Evolutionary conservation across 2,113 vertebrate genomes (phyloP).

Genomic region (Hyaena hyaena): DNA sequence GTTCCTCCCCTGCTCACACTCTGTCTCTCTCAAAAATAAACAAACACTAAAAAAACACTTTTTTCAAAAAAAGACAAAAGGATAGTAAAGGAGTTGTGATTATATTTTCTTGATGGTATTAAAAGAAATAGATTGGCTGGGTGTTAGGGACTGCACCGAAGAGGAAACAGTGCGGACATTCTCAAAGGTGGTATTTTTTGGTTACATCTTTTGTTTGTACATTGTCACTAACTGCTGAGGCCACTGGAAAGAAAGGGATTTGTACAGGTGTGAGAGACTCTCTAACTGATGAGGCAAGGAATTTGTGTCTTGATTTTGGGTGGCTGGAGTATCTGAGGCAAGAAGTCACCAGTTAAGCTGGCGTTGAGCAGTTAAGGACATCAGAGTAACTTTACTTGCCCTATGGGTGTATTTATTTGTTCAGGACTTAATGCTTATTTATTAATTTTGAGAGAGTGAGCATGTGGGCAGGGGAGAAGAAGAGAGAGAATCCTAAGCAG

Average conservation of each 20-base stretch:
- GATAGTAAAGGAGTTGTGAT: not conserved
- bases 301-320: not conserved
- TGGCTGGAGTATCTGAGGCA: not conserved
- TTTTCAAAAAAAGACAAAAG: no score
- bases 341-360: not conserved
- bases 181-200: not conserved
- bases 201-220: not conserved
- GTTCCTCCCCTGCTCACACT: no score
- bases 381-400: not conserved
- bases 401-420: not conserved
- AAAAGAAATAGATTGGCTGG: not conserved
- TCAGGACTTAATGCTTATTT: no score
- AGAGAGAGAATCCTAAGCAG: no score
- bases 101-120: not conserved
- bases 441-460: no score
- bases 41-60: no score
- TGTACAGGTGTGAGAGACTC: not conserved
- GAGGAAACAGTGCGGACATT: not conserved
- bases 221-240: not conserved
- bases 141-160: accelerated
- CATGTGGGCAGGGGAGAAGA: no score
- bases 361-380: not conserved
- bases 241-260: not conserved
- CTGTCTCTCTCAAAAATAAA: no score
- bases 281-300: no score